Evolutionary conservation across 2,113 vertebrate species (phyloP), one percentile per base, ranked within the genome.

Genomic region (Pelmatolapia mariae): DNA sequence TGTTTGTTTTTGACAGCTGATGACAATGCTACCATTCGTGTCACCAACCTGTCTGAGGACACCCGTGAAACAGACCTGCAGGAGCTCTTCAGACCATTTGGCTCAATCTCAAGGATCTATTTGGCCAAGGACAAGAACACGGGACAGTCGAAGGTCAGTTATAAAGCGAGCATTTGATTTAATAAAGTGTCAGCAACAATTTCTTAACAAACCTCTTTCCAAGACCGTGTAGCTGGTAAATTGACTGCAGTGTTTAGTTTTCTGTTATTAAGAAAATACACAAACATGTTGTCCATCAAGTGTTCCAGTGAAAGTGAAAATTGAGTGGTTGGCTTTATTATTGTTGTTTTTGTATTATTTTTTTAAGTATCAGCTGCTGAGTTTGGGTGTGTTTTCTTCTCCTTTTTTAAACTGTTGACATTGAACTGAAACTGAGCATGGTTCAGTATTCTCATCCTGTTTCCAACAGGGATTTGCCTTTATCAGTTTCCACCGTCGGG

Each of bases 111-210:
- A 1, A 97, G 98, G 82, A 99, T 99, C 87, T 99, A 99, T 81
- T 89, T 99, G 94, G 98, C 98, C 43, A 99, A 99, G 95, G 98
- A 99, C 94, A 99, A 99, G 95, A 98, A 98, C 91, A 99, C 98
- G 0, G 98, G 98, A 24, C 98, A 99, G 93, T 99, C 98, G 43
- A 99, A 99, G 97, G 98, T 99, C 47, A 50, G 91, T 16, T 29
- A 18, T 63, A 26, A 45, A 79, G 19, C 8, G 2, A 18, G 0
- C 10, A 19, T 52, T 78, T n/a, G 45, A 0, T 0, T 50, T 78
- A 31, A 31, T 13, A 52, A 50, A 78, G 10, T 31, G 26, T 5
- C 2, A 31, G n/a, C 26, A 8, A 50, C 10, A 52, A 19, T 78
- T 78, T 50, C 33, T 68, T 68, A 38, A 68, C 45, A 78, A 78